Percentiles rank a stretch among this genome's conserved stretches.
Evolutionary conservation across 2,888 invertebrate species (phyloP).

Genomic region (Perdita meconis): DNA sequence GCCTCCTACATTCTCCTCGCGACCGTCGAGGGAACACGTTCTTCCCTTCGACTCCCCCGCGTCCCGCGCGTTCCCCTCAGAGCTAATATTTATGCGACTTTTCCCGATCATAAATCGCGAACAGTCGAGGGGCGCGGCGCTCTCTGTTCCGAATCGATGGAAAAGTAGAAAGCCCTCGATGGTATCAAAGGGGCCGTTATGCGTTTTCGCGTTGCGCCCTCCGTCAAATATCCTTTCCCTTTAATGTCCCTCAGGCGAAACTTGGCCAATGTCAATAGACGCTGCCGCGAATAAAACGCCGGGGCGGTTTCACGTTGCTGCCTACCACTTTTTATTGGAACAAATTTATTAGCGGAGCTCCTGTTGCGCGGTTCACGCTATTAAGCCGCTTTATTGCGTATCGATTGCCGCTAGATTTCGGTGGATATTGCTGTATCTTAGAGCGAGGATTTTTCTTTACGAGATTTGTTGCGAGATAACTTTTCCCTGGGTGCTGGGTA

Average conservation of each 20-base stretch:
- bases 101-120: slow-evolving; percentile 44
- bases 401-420: slow-evolving; percentile 14
- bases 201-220: slow-evolving; percentile 23
- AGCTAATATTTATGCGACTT: slow-evolving; percentile 42
- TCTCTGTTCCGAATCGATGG: slow-evolving; percentile 21
- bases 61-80: neutral
- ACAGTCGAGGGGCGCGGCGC: slow-evolving; percentile 5
- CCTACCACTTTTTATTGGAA: slow-evolving; percentile 19
- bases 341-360: slow-evolving; percentile 22
- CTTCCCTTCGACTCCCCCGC: no score
- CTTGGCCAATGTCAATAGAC: neutral
- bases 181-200: slow-evolving; percentile 46
- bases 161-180: slow-evolving; percentile 26
- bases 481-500: no score
- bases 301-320: neutral
- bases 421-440: neutral
- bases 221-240: slow-evolving; percentile 9
- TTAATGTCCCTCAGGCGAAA: slow-evolving; percentile 2
- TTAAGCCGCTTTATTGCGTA: slow-evolving; percentile 4
- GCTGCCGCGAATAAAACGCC: neutral
- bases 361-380: neutral
- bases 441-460: no score
- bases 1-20: slow-evolving; percentile 8
- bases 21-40: slow-evolving; percentile 18
- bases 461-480: no score